phyloP scores from a whole-genome alignment of 1,140 invertebrate species.

The Formica exsecta region DNA sequence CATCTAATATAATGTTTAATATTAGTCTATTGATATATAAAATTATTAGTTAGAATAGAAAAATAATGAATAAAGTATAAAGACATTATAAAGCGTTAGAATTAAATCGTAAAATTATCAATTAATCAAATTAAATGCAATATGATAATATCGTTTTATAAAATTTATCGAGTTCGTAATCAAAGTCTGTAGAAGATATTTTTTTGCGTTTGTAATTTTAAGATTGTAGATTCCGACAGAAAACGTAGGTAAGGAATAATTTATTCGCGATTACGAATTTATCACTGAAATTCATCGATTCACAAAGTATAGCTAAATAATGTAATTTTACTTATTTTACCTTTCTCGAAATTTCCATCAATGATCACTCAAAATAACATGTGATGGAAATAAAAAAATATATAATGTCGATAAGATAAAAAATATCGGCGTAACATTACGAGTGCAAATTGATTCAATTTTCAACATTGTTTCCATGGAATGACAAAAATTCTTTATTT shows the following conservation, averaged over 20 bases:
- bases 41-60: neutral
- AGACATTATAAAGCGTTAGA: neutral
- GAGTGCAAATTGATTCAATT: too few relatives aligned
- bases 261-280: conserved; percentile 43
- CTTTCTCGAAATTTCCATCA: neutral
- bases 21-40: neutral
- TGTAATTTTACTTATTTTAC: neutral
- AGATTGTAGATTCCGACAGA: neutral
- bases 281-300: conserved; percentile 6
- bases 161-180: neutral
- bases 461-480: too few relatives aligned
- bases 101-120: neutral
- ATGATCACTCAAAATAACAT: conserved; percentile 25
- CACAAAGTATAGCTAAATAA: neutral
- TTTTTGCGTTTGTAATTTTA: neutral
- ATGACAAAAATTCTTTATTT: too few relatives aligned
- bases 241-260: conserved; percentile 54
- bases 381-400: neutral
- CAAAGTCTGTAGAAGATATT: neutral
- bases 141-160: neutral
- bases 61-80: neutral
- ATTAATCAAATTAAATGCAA: neutral
- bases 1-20: neutral
- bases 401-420: neutral
- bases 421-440: too few relatives aligned